A percentile compares a stretch with the other conserved stretches of the same genome.
Evolutionary conservation across 2,888 invertebrate genomes (phyloP).

Genomic region (Antheraea yamamai): DNA sequence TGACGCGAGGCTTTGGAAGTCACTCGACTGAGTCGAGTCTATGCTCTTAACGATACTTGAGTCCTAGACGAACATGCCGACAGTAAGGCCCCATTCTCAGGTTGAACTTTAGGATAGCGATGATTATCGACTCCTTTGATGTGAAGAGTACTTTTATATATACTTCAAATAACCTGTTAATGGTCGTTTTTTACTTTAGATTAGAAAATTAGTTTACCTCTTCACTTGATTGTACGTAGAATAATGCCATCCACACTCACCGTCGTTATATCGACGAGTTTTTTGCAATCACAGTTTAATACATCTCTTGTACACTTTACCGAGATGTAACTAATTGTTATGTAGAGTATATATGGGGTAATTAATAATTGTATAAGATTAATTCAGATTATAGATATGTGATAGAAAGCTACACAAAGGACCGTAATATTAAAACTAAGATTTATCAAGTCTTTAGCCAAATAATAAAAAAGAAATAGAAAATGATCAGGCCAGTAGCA

Average conservation of each 20-base stretch:
- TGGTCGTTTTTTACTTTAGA: not conserved
- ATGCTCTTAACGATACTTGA: not conserved
- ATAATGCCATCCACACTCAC: not conserved
- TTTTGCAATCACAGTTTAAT: too few relatives aligned
- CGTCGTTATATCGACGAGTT: not conserved
- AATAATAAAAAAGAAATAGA: too few relatives aligned
- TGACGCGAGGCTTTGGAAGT: conserved; percentile 20
- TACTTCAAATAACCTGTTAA: not conserved
- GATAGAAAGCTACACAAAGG: too few relatives aligned
- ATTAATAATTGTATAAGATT: too few relatives aligned
- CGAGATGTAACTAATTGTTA: too few relatives aligned
- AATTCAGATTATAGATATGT: too few relatives aligned
- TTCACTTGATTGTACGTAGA: not conserved
- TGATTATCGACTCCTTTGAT: not conserved
- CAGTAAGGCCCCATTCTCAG: not conserved
- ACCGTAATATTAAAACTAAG: too few relatives aligned
- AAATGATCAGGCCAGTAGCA: too few relatives aligned
- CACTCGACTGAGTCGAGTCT: conserved; percentile 10
- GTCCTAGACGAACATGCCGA: conserved; percentile 6
- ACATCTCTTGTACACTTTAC: too few relatives aligned
- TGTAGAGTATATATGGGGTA: too few relatives aligned
- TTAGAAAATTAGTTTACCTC: not conserved
- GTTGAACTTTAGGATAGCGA: not conserved
- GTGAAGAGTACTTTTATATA: not conserved
- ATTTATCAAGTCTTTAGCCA: too few relatives aligned